Conservation (phyloP, 1,140 invertebrate genomes). For the Penaeus indicus region DNA sequence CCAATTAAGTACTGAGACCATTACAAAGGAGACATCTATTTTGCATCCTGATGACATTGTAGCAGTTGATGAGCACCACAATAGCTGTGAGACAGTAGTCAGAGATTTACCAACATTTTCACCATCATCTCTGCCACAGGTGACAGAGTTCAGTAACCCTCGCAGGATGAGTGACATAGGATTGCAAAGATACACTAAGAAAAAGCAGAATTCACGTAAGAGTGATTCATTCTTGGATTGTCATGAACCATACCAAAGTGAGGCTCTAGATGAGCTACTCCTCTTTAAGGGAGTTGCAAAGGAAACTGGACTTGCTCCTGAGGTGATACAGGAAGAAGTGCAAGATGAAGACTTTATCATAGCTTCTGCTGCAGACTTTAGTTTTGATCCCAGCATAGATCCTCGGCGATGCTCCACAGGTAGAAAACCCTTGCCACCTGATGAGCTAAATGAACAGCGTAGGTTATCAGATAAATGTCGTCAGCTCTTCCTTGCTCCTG, state of each 20-base stretch:
- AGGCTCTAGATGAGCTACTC: slow-evolving; percentile 37
- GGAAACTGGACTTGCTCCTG: slow-evolving; percentile 1
- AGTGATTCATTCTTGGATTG: background rate
- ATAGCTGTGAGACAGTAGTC: slow-evolving; percentile 41
- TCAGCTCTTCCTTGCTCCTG: slow-evolving; percentile 19
- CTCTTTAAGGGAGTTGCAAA: slow-evolving; percentile 24
- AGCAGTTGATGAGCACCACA: background rate
- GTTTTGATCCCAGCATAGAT: slow-evolving; percentile 54
- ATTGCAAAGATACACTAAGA: background rate
- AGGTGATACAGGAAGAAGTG: background rate
- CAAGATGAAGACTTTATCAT: slow-evolving; percentile 43
- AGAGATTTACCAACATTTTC: slow-evolving; percentile 49
- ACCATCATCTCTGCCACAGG: slow-evolving; percentile 28
- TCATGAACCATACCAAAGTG: slow-evolving; percentile 23
- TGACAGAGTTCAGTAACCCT: slow-evolving; percentile 27
- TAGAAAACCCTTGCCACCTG: slow-evolving; percentile 45
- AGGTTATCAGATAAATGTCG: slow-evolving; percentile 41
- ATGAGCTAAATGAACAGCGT: slow-evolving; percentile 44
- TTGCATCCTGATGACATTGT: slow-evolving; percentile 46
- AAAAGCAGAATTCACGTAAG: background rate
- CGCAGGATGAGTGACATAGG: slow-evolving; percentile 27
- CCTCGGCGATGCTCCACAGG: slow-evolving; percentile 58
- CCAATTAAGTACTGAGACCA: slow-evolving; percentile 48
- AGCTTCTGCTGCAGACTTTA: slow-evolving; percentile 56
- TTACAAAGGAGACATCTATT: slow-evolving; percentile 48